Conservation (phyloP, 2,113 vertebrate genomes). For the Mus pahari region DNA sequence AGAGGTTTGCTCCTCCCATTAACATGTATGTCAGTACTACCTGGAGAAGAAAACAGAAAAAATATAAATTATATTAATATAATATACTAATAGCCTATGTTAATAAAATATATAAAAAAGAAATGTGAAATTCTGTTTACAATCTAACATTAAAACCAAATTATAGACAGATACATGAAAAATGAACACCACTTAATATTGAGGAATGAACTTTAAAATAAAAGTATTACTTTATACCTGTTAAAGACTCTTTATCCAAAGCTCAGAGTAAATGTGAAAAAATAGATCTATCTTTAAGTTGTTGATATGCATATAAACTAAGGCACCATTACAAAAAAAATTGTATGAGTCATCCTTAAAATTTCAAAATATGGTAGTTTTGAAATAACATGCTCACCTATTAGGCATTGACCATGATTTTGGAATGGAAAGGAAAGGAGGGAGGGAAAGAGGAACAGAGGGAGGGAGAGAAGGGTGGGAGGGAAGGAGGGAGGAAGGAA, state of each 20-base stretch:
- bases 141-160: background rate
- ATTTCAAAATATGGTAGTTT: background rate
- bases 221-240: background rate
- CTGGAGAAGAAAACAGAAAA: background rate
- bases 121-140: background rate
- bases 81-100: background rate
- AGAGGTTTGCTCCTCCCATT: slow-evolving; percentile 55
- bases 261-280: background rate
- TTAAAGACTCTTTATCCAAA: background rate
- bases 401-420: background rate
- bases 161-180: background rate
- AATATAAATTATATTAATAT: background rate
- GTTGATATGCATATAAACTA: background rate
- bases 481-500: too few relatives aligned
- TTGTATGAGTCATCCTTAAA: background rate
- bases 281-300: background rate
- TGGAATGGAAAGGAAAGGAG: background rate
- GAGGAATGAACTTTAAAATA: background rate
- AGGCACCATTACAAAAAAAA: background rate
- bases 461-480: too few relatives aligned
- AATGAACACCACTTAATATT: background rate
- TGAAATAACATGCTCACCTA: background rate
- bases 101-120: background rate
- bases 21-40: background rate
- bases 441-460: too few relatives aligned